phyloP scores from a whole-genome alignment of 2,797 vertebrate genomes.

The Carapus acus region DNA sequence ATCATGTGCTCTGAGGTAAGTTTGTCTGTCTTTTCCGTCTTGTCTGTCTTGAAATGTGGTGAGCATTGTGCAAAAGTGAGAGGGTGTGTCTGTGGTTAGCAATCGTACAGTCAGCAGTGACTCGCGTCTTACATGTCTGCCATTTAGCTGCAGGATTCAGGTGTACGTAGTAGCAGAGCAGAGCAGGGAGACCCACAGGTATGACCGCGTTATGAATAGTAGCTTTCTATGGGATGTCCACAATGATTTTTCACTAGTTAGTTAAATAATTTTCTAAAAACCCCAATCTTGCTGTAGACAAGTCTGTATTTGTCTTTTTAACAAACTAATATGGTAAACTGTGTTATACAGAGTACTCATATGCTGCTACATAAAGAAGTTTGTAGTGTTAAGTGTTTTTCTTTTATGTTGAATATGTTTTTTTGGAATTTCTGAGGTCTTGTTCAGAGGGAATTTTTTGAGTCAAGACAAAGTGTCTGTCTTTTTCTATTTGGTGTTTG shows the following conservation, averaged over 20 bases:
- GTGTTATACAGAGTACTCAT: too few relatives aligned
- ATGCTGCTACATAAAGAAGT: constrained; percentile 63
- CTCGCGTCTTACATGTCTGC: constrained; percentile 16
- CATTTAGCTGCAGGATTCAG: constrained; percentile 27
- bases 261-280: constrained; percentile 67
- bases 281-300: constrained; percentile 59
- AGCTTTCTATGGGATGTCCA: constrained; percentile 65
- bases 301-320: constrained; percentile 64
- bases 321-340: too few relatives aligned
- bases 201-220: constrained; percentile 44
- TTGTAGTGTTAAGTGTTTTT: too few relatives aligned
- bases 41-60: constrained; percentile 31
- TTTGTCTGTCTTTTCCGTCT: constrained; percentile 27
- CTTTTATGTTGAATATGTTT: constrained; percentile 55
- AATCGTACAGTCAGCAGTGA: constrained; percentile 30
- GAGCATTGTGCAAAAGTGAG: constrained; percentile 37
- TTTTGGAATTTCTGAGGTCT: too few relatives aligned
- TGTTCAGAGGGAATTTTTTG: too few relatives aligned
- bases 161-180: constrained; percentile 35
- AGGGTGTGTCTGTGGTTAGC: constrained; percentile 23
- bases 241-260: constrained; percentile 46
- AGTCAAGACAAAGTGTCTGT: too few relatives aligned
- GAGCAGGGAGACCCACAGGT: constrained; percentile 53
- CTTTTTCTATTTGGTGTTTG: too few relatives aligned
- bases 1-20: constrained; percentile 32